These are phyloP conservation scores for Pholis gunnellus DNA, from an alignment of 2,113 vertebrate genomes.

Conservation along the genomic window DNA sequence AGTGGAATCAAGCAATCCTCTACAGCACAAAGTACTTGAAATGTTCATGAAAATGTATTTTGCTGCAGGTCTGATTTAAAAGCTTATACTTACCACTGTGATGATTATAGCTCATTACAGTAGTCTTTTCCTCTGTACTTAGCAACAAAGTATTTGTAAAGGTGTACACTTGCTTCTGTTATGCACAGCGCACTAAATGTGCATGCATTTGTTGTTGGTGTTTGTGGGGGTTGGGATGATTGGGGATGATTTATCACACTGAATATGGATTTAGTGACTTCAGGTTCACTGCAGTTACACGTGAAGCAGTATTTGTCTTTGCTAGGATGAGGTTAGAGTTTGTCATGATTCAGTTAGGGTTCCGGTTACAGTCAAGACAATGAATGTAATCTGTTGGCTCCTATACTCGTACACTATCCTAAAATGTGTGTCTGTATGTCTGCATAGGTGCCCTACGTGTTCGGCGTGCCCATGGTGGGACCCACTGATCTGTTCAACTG, in stretches of 20 bases:
- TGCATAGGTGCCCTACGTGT: conserved; percentile 92
- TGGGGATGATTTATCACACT: background rate
- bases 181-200: background rate
- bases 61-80: background rate
- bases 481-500: conserved; percentile 96
- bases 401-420: background rate
- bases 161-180: background rate
- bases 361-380: conserved; percentile 22
- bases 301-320: conserved; percentile 19
- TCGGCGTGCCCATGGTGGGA: conserved; percentile 96
- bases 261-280: conserved; percentile 30
- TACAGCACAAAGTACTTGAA: conserved; percentile 2
- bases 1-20: conserved; percentile 12
- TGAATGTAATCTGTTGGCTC: conserved; percentile 15
- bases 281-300: conserved; percentile 16
- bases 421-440: conserved; percentile 19
- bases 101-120: background rate
- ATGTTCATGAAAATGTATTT: background rate
- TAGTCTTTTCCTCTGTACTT: background rate
- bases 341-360: conserved; percentile 19
- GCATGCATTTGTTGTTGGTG: conserved; percentile 8
- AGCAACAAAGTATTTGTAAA: background rate
- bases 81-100: conserved; percentile 8
- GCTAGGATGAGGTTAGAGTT: conserved; percentile 11
- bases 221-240: background rate